These are phyloP conservation scores for Trissolcus brochymenae DNA, from an alignment of 2,888 invertebrate genomes.

Conservation along the genomic window DNA sequence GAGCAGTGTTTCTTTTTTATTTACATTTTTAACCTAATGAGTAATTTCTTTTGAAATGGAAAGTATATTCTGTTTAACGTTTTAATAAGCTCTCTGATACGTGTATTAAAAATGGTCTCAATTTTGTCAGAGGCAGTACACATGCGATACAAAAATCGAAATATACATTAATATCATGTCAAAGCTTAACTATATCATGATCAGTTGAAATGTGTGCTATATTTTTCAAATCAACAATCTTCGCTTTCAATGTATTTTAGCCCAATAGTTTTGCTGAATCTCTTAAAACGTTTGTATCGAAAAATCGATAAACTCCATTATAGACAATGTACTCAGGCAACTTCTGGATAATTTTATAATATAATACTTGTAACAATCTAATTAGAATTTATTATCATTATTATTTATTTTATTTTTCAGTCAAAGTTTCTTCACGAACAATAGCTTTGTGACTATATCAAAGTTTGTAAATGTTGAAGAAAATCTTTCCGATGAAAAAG, in stretches of 20 bases:
- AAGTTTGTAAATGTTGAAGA: no score
- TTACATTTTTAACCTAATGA: no score
- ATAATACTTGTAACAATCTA: no score
- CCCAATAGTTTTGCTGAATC: conserved; percentile 2
- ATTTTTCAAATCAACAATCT: conserved; percentile 12
- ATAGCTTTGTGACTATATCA: no score
- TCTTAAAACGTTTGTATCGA: conserved; percentile 2
- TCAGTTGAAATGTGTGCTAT: conserved; percentile 20
- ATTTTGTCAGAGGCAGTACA: neutral
- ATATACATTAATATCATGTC: no score
- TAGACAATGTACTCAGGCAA: neutral
- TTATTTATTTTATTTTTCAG: no score
- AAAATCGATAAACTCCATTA: conserved; percentile 13
- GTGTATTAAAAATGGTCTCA: neutral
- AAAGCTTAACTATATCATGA: conserved; percentile 17
- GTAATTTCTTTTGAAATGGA: no score
- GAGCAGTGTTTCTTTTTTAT: no score
- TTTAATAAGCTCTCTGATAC: neutral
- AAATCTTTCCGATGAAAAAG: no score
- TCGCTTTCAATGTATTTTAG: conserved; percentile 5
- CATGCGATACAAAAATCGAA: neutral
- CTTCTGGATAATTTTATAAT: neutral
- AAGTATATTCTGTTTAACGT: neutral
- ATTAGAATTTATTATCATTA: no score
- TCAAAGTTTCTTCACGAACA: no score